Base-by-base conservation (phyloP, 23 tunicate species). In the Ascidia mentula region DNA sequence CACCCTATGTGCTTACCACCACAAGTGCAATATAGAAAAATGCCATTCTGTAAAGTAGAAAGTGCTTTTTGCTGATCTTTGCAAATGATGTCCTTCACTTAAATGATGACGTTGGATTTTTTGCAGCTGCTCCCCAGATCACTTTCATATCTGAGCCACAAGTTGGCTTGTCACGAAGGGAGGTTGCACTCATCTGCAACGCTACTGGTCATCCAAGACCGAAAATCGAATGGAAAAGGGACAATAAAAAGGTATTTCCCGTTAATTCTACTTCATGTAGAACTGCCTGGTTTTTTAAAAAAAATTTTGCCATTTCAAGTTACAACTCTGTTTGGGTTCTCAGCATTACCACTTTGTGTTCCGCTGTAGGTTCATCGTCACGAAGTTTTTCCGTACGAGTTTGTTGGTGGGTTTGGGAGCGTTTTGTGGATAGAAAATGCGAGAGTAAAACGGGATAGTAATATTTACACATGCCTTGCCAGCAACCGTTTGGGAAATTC, bases 141-240 rank as follows among this genome's bases (percentile, higher is more conserved):
- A 82, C 79, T 0, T 36, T 53, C 59, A 42, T 65, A 24, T 87
- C 94, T 17, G 37, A 32, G 30, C 13, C 69, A 42, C 81, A 78
- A 45, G 46, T 45, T 33, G 94, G 82, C 37, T 37, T 83, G 34
- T 60, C 37, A 31, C 37, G 40, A 46, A 76, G 69, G 4, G 61
- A 30, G 61, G 38, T 83, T 0, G 94, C 84, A 0, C 59, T 89
- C 12, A 75, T 83, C 17, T 89, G 94, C 77, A 83, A 89, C 39
- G 94, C 94, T 9, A 89, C 94, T 30, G 94, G 94, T 0, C 79
- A 59, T 78, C 94, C 94, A 31, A 39, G 86, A 59, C 94, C 94
- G 18, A 42, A 37, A 31, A 89, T 89, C 30, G 80, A 73, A 28
- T 89, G 94, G 94, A 30, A 53, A 32, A 72, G 69, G 46, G 86